Evolutionary conservation across 2,797 vertebrate species (phyloP).

Genomic region (Furcifer pardalis): DNA sequence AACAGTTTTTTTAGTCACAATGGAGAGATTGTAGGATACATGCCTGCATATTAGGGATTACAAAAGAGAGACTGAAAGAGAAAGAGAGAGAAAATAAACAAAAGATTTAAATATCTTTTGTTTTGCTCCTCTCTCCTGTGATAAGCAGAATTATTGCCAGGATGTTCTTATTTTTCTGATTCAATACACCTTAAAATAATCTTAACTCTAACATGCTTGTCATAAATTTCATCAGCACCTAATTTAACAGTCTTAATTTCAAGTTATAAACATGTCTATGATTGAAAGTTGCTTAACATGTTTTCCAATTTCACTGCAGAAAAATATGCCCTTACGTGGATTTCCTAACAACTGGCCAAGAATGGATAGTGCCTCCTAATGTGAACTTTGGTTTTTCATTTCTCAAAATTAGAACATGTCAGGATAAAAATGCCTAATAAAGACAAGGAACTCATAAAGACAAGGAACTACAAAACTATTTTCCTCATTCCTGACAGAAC

Average conservation of each 20-base stretch:
- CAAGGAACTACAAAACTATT: too few relatives aligned
- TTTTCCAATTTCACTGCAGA: conserved; percentile 47
- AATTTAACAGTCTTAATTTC: conserved; percentile 54
- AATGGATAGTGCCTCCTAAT: conserved; percentile 24
- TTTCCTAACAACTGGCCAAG: conserved; percentile 31
- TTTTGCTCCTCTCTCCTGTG: conserved; percentile 29
- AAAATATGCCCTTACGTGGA: conserved; percentile 23
- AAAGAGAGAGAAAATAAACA: background rate
- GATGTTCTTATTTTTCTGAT: conserved; percentile 39
- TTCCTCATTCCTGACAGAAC: too few relatives aligned
- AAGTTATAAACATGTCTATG: conserved; percentile 48
- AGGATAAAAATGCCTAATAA: too few relatives aligned
- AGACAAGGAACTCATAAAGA: too few relatives aligned
- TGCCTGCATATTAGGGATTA: conserved; percentile 49
- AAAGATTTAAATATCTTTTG: background rate
- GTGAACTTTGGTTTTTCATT: conserved; percentile 23
- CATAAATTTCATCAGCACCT: conserved; percentile 48
- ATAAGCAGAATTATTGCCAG: conserved; percentile 57
- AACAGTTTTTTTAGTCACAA: conserved; percentile 50
- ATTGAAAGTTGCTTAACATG: conserved; percentile 40
- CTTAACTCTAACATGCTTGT: conserved; percentile 1
- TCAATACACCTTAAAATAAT: conserved; percentile 46
- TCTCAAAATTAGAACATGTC: conserved; percentile 18
- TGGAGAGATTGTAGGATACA: conserved; percentile 46
- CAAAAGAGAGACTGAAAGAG: too few relatives aligned